Evolutionary conservation across 2,113 vertebrate genomes (phyloP), one percentile per base, ranked within the genome.

Genomic region (Lycaon pictus): DNA sequence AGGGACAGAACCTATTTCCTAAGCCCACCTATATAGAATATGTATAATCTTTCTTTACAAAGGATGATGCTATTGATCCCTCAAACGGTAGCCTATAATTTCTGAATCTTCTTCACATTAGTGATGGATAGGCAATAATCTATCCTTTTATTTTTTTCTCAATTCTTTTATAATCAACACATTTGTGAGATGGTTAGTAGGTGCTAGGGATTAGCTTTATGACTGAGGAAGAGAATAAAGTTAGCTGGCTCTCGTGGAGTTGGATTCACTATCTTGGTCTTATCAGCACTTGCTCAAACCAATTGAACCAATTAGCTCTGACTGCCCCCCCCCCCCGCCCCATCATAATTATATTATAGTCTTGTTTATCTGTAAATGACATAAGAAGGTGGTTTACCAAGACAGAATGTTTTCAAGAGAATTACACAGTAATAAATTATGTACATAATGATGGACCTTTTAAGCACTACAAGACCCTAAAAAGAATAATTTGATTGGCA

Each of bases 361-460:
- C 88, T 92, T 88, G 22, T 94, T 96, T 97, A 96, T 95, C 86
- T 81, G 90, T 72, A 96, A 88, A 96, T 92, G 90, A 97, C 95
- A 90, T 96, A 92, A 89, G 80, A 81, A 95, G 85, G 29, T 67
- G 13, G 92, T 71, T 97, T 95, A 88, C 71, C 76, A 79, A 93
- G 92, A 15, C 51, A 76, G 90, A 90, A 81, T 92, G 88, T 95
- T 94, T 96, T 92, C 32, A 95, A 51, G 81, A 89, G 77, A 82
- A 97, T 76, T 87, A 71, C 84, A 84, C 48, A 56, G 35, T 95
- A 65, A 97, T 97, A 92, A 96, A 96, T 95, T 88, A 97, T 93
- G 92, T 85, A 95, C 29, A 83, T 4, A 96, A 48, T 43, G 35
- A 93, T 96, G 95, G 95, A 51, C 53, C 67, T 98, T 96, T 93